Evolutionary conservation across 2,113 vertebrate species (phyloP).

Genomic region (Rhabdornis inornatus): DNA sequence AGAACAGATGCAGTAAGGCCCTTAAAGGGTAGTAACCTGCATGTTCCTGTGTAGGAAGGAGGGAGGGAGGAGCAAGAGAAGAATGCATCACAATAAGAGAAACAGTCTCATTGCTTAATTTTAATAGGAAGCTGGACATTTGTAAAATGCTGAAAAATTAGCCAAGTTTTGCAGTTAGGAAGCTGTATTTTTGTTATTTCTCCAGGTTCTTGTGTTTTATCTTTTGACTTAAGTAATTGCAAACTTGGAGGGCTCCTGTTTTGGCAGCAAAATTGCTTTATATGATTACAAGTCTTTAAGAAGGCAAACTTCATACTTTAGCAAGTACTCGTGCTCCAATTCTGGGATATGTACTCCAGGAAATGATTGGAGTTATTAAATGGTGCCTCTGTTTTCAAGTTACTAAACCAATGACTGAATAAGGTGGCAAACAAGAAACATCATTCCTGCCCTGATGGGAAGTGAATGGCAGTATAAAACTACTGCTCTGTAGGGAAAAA

Average conservation of each 20-base stretch:
- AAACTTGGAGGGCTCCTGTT: neutral
- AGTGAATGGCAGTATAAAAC: neutral
- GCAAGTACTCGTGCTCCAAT: neutral
- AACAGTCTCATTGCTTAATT: neutral
- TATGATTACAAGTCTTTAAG: neutral
- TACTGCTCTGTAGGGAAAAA: neutral
- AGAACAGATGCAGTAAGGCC: neutral
- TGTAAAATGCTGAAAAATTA: neutral
- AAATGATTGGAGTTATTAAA: neutral
- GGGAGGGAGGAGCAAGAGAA: neutral
- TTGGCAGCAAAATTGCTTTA: neutral
- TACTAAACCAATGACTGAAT: neutral
- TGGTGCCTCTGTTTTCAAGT: neutral
- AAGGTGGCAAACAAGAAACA: neutral
- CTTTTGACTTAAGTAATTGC: neutral
- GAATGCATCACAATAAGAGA: neutral
- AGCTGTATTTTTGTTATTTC: neutral
- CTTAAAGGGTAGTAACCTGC: neutral
- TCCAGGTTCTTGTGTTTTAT: neutral
- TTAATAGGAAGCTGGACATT: neutral
- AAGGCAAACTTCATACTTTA: neutral
- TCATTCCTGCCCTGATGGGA: neutral
- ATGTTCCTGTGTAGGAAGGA: neutral
- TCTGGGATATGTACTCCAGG: neutral
- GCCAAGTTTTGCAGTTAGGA: neutral